Percentiles rank a stretch among this genome's conserved stretches.
Evolutionary conservation across 2,113 vertebrate genomes (phyloP).

Genomic region (Buteo buteo): DNA sequence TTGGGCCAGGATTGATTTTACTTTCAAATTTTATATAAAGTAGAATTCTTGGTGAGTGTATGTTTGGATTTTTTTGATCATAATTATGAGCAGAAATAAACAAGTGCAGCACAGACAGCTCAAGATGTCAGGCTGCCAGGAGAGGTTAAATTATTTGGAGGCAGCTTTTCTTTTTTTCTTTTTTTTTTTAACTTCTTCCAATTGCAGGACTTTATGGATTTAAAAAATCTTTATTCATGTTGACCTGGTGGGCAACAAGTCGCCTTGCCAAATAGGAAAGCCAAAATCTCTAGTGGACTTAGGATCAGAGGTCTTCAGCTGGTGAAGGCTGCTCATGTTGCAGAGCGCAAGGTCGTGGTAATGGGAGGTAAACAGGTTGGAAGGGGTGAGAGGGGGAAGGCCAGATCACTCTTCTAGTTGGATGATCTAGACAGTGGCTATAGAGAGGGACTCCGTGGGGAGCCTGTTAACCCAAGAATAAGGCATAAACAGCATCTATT

Average conservation of each 20-base stretch:
- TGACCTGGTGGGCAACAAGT: slow-evolving; percentile 54
- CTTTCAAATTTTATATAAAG: slow-evolving; percentile 68
- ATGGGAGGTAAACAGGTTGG: slow-evolving; percentile 33
- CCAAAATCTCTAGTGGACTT: slow-evolving; percentile 60
- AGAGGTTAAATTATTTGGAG: slow-evolving; percentile 24
- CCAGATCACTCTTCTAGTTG: background rate
- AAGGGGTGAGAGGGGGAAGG: background rate
- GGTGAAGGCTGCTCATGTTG: slow-evolving; percentile 40
- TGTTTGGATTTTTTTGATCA: background rate
- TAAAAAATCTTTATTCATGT: slow-evolving; percentile 66
- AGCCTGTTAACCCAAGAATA: background rate
- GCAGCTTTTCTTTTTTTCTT: background rate
- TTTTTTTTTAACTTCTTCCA: background rate
- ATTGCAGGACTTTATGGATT: background rate
- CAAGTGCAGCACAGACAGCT: background rate
- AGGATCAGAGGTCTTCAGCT: slow-evolving; percentile 67
- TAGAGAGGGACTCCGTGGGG: background rate
- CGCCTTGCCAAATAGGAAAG: slow-evolving; percentile 66
- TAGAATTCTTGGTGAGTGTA: slow-evolving; percentile 43
- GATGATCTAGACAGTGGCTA: background rate
- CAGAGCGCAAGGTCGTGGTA: slow-evolving; percentile 13
- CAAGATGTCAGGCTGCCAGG: background rate
- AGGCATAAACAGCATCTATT: background rate
- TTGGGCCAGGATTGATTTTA: slow-evolving; percentile 64
- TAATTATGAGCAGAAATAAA: slow-evolving; percentile 9